Evolutionary conservation across 2,888 invertebrate genomes (phyloP).

Genomic region (Chymomyza fuscimana): DNA sequence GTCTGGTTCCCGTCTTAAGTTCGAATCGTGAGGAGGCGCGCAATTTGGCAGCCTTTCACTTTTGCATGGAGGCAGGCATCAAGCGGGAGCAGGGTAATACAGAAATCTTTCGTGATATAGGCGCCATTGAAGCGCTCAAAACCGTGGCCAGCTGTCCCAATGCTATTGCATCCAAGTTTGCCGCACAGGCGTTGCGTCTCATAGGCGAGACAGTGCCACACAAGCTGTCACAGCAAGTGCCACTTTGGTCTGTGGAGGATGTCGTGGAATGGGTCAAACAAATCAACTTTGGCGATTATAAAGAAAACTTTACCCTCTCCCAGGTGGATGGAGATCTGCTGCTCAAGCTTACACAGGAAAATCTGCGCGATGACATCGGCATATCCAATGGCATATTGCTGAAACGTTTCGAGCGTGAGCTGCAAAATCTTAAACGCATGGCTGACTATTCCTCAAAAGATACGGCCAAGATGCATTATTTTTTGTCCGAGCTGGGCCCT

Average conservation of each 20-base stretch:
- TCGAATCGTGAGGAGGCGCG: conserved; percentile 97
- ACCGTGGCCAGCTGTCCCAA: conserved; percentile 98
- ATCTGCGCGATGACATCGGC: conserved; percentile 95
- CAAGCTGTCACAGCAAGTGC: conserved; percentile 98
- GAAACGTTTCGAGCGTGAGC: conserved; percentile 94
- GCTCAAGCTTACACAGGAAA: conserved; percentile 93
- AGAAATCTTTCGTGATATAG: conserved; percentile 95
- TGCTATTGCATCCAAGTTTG: conserved; percentile 98
- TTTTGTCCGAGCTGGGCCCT: conserved; percentile 89
- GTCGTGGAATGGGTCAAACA: conserved; percentile 99
- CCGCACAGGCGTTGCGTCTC: conserved; percentile 92
- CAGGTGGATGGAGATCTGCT: conserved; percentile 98
- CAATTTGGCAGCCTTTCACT: conserved; percentile 98
- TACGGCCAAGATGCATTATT: conserved; percentile 92
- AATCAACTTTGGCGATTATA: conserved; percentile 93
- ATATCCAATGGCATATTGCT: conserved; percentile 95
- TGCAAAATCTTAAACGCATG: conserved; percentile 95
- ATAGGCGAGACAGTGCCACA: conserved; percentile 99
- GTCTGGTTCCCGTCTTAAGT: conserved; percentile 95
- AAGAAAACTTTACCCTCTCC: conserved; percentile 91
- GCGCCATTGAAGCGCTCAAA: conserved; percentile 96
- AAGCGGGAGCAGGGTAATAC: conserved; percentile 96
- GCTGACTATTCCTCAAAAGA: conserved; percentile 98
- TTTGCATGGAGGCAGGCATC: conserved; percentile 99
- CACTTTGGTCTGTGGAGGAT: conserved; percentile 97